Evolutionary conservation across 1,140 invertebrate species (phyloP), one percentile per base, ranked within the genome.

Genomic region (Saxidomus purpurata): DNA sequence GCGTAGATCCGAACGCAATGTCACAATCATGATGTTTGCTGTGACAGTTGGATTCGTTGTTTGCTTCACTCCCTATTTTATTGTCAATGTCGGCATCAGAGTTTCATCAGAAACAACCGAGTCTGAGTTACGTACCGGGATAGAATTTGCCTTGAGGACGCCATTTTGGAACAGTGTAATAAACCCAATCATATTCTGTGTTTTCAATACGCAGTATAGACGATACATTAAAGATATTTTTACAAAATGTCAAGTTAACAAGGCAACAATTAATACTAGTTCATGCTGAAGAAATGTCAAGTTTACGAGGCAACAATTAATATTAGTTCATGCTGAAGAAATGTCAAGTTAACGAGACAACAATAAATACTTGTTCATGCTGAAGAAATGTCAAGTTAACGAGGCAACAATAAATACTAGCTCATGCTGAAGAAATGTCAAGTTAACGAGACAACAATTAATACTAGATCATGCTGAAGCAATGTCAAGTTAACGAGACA

Each of bases 151-250:
- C 19, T 8, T 85, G 8, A 59, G 82, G 61, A 71, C 82, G 13
- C 82, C 82, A 85, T 85, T 85, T 31, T 85, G 82, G 82, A 85
- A 85, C 31, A 71, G 82, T 47, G 61, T 71, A 19, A 85, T 85
- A 15, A 85, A 85, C 19, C 82, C 82, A n/a, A 85, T 85, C 11
- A 69, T 85, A 25, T 85, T 71, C 47, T 85, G 82, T 71, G 40
- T 85, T 17, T 85, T 85, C 34, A 85, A 85, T 85, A 31, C 82
- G n/a, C 61, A 74, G 31, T 71, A 71, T 36, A 43, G 63, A 74
- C 61, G 38, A 0, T 85, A 71, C 67, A 3, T 85, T 0, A 85
- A 74, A 74, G n/a, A 82, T 31, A 8, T 43, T 63, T 82, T 67
- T 17, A 25, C 74, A 25, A 47, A 77, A 17, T 71, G 67, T 19